These are phyloP conservation scores for Galeopterus variegatus DNA, from an alignment of 2,113 vertebrate genomes.

Conservation along the genomic window DNA sequence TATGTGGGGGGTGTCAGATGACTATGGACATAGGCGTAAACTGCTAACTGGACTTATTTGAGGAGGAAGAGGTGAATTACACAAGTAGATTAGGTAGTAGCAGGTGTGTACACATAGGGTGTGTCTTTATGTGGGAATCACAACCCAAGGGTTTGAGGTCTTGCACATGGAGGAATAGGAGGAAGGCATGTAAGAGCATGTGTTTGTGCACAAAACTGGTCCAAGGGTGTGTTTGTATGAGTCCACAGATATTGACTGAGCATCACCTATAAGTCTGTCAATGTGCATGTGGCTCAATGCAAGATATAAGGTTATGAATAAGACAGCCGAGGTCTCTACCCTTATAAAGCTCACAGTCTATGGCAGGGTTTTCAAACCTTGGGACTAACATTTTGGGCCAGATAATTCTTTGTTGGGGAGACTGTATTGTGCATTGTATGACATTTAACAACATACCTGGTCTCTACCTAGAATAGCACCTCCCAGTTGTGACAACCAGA, in stretches of 20 bases:
- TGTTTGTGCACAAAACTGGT: neutral
- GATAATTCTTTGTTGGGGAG: neutral
- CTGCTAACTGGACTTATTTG: neutral
- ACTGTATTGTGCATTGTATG: rapidly evolving
- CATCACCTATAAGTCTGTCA: too few relatives aligned
- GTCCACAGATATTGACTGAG: neutral
- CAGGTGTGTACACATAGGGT: rapidly evolving
- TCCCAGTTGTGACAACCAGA: neutral
- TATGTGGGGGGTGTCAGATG: rapidly evolving
- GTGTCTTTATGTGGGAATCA: neutral
- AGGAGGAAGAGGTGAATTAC: neutral
- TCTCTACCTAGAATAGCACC: neutral
- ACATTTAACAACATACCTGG: neutral
- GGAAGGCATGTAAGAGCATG: neutral
- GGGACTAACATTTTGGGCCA: neutral
- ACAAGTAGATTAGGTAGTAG: neutral
- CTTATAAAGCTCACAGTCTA: neutral
- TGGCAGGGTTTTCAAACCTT: neutral
- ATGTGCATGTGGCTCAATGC: too few relatives aligned
- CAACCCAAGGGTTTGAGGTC: rapidly evolving
- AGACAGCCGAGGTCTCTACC: neutral
- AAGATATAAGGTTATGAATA: neutral
- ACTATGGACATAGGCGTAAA: neutral
- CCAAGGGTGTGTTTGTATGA: neutral
- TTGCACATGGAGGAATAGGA: neutral